These are phyloP conservation scores for Perccottus glenii DNA, from an alignment of 2,113 vertebrate genomes.

Conservation along the genomic window DNA sequence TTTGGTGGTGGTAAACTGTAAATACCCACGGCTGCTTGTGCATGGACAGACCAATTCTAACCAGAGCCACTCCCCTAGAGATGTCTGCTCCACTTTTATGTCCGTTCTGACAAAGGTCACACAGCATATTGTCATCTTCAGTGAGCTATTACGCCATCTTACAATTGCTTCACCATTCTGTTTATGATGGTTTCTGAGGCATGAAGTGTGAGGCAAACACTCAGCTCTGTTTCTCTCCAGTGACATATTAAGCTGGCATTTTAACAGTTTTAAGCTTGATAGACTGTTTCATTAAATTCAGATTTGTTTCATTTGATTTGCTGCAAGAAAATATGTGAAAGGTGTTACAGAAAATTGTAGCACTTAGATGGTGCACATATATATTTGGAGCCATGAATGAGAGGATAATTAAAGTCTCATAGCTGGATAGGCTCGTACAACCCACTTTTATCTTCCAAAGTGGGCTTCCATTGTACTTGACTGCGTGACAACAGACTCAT, in stretches of 20 bases:
- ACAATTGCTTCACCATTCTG: constrained; percentile 46
- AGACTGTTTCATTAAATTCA: constrained; percentile 54
- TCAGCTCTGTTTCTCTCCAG: constrained; percentile 35
- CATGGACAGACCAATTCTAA: constrained; percentile 39
- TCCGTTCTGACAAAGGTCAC: constrained; percentile 37
- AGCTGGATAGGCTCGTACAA: not conserved
- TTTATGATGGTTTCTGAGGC: constrained; percentile 52
- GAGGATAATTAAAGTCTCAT: constrained; percentile 10
- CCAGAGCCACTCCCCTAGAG: constrained; percentile 15
- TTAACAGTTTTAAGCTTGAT: constrained; percentile 56
- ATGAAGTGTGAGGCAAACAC: constrained; percentile 48
- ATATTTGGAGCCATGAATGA: not conserved
- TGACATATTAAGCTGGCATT: constrained; percentile 61
- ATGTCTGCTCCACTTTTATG: constrained; percentile 16
- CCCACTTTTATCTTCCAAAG: not conserved
- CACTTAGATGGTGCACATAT: not conserved
- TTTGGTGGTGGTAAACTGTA: too few relatives aligned
- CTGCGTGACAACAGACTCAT: not conserved
- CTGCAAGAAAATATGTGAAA: constrained; percentile 30
- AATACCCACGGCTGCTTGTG: constrained; percentile 24
- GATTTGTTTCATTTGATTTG: constrained; percentile 64
- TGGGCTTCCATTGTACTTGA: not conserved
- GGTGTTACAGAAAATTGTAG: constrained; percentile 14
- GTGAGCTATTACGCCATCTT: constrained; percentile 33
- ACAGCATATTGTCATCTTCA: constrained; percentile 34